A percentile compares a stretch with the other conserved stretches of the same genome.
Conservation (phyloP, 2,113 vertebrate genomes). For the Siniperca knerii region DNA sequence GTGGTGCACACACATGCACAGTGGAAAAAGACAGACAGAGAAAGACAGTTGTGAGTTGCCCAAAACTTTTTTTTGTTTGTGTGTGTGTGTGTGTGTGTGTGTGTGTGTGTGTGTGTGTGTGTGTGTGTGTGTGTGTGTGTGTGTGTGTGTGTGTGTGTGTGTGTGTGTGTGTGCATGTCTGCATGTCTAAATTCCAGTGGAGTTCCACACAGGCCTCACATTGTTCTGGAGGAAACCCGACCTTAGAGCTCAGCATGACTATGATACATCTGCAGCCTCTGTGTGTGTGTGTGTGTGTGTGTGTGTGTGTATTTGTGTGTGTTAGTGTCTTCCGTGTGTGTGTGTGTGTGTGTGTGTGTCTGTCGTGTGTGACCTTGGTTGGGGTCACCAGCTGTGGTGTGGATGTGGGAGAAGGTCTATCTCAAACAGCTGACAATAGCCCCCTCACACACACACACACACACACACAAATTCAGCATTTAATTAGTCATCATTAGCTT, state of each 20-base stretch:
- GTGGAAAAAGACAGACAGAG: conserved; percentile 53
- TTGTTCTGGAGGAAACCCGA: conserved; percentile 85
- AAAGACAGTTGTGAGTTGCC: conserved; percentile 49
- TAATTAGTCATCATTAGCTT: conserved; percentile 50
- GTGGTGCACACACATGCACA: conserved; percentile 9
- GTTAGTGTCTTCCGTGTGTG: conserved; percentile 62
- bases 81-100: conserved; percentile 31
- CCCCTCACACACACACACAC: conserved; percentile 32
- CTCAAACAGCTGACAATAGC: conserved; percentile 71
- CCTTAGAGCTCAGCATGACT: conserved; percentile 69
- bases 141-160: conserved; percentile 38
- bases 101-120: conserved; percentile 43
- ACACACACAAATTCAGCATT: conserved; percentile 29
- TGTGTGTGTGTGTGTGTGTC: conserved; percentile 46
- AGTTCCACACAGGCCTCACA: conserved; percentile 80
- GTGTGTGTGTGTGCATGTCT: conserved; percentile 56
- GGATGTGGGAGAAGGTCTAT: conserved; percentile 70
- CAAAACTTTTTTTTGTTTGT: no score
- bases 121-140: conserved; percentile 41
- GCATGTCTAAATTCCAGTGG: conserved; percentile 74
- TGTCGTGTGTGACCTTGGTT: conserved; percentile 78
- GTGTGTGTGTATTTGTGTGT: conserved; percentile 41
- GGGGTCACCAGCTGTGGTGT: conserved; percentile 83
- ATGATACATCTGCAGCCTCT: conserved; percentile 74
- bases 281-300: conserved; percentile 52